A percentile compares a stretch with the other conserved stretches of the same genome.
Conservation (phyloP, 2,888 invertebrate species). For the Melinopterus prodromus region DNA sequence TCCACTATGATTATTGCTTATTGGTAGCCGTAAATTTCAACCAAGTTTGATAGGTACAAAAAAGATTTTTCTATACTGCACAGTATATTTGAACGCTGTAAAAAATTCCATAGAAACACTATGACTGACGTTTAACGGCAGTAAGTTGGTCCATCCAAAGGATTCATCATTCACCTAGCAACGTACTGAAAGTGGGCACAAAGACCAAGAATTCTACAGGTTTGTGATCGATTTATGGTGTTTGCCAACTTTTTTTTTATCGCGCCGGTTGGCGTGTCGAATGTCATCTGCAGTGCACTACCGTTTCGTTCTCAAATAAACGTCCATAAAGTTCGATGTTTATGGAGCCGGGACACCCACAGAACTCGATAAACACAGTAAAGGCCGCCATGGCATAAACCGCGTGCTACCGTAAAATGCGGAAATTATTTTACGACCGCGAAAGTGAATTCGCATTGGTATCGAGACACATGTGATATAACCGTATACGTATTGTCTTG, state of each 20-base stretch:
- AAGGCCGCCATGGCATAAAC: background rate
- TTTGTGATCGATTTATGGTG: background rate
- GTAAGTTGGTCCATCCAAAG: too few species aligned
- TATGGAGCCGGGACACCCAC: slow-evolving; percentile 36
- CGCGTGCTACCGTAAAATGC: background rate
- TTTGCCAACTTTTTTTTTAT: background rate
- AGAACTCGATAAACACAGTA: slow-evolving; percentile 34
- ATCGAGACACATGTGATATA: background rate
- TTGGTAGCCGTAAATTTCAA: too few species aligned
- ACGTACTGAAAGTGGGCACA: background rate
- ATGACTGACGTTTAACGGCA: too few species aligned
- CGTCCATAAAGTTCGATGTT: slow-evolving; percentile 27
- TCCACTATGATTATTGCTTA: too few species aligned
- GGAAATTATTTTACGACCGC: background rate
- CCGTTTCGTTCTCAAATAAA: slow-evolving; percentile 14
- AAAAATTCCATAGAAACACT: too few species aligned
- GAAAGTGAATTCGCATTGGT: background rate
- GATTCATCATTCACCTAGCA: background rate
- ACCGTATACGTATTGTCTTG: background rate
- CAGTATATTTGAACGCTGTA: too few species aligned
- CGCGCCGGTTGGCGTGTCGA: background rate
- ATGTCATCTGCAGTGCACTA: slow-evolving; percentile 10
- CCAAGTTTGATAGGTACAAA: too few species aligned
- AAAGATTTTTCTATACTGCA: too few species aligned
- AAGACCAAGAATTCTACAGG: background rate